Percentiles rank a stretch among this genome's conserved stretches.
Evolutionary conservation across 2,113 vertebrate species (phyloP).

Genomic region (Meriones unguiculatus): DNA sequence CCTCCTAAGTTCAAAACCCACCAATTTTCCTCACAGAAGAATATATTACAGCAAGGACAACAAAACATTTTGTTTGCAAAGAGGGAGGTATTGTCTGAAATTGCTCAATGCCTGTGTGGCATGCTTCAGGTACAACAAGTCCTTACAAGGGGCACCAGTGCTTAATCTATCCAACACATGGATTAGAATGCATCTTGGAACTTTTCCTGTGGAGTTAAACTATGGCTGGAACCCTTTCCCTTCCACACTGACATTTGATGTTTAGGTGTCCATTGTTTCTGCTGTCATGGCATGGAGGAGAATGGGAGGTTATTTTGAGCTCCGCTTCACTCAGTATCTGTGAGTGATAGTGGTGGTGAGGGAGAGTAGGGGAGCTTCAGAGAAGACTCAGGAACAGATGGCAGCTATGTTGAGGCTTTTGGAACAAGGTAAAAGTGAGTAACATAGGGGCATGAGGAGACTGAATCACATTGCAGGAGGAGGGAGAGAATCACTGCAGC

Average conservation of each 20-base stretch:
- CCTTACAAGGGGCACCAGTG: background rate
- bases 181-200: background rate
- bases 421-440: background rate
- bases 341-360: background rate
- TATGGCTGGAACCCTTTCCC: background rate
- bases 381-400: background rate
- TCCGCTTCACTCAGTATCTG: background rate
- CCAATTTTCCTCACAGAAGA: background rate
- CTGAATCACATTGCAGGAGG: background rate
- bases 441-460: background rate
- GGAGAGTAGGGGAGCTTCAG: fast-evolving
- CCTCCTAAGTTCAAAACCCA: background rate
- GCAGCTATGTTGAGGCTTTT: background rate
- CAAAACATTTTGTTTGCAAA: background rate
- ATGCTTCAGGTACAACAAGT: background rate
- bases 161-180: background rate
- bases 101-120: background rate
- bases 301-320: background rate
- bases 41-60: background rate
- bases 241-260: background rate
- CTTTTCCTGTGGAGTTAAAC: background rate
- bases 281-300: background rate
- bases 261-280: background rate
- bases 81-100: background rate
- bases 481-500: background rate